phyloP scores from a whole-genome alignment of 1,140 invertebrate genomes.

The Magallana ariakensis region DNA sequence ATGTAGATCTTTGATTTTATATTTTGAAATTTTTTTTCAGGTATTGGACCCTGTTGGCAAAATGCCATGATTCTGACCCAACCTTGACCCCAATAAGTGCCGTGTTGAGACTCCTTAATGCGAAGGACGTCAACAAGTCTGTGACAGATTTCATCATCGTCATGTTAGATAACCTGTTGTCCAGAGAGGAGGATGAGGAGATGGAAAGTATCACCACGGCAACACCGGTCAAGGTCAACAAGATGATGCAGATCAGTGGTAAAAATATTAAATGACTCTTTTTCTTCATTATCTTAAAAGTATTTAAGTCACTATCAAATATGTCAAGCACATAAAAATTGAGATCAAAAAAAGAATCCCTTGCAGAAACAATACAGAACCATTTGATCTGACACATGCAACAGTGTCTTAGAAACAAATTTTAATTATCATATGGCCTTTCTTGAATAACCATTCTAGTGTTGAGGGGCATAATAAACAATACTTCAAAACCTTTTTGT shows the following conservation, averaged over 20 bases:
- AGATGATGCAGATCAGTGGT: conserved; percentile 2
- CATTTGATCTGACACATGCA: too few species aligned
- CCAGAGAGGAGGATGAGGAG: conserved; percentile 80
- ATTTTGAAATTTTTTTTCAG: conserved; percentile 76
- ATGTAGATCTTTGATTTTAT: background rate
- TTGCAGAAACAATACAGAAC: too few species aligned
- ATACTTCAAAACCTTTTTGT: background rate
- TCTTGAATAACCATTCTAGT: too few species aligned
- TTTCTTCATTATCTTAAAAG: too few species aligned
- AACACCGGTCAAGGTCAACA: conserved; percentile 39
- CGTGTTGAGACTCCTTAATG: conserved; percentile 86
- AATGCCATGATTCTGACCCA: conserved; percentile 80
- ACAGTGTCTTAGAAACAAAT: too few species aligned
- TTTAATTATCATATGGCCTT: too few species aligned
- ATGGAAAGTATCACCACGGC: conserved; percentile 55
- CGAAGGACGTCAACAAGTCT: conserved; percentile 83
- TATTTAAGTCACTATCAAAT: too few species aligned
- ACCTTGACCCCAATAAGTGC: conserved; percentile 83
- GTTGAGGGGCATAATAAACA: too few species aligned
- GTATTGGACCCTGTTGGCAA: conserved; percentile 87
- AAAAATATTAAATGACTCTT: too few species aligned
- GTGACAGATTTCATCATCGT: conserved; percentile 88
- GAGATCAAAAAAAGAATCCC: too few species aligned
- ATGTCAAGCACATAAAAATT: too few species aligned
- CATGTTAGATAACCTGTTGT: conserved; percentile 89